These are phyloP conservation scores for Rhyacophila evoluta DNA, from an alignment of 2,888 invertebrate genomes.

Conservation along the genomic window DNA sequence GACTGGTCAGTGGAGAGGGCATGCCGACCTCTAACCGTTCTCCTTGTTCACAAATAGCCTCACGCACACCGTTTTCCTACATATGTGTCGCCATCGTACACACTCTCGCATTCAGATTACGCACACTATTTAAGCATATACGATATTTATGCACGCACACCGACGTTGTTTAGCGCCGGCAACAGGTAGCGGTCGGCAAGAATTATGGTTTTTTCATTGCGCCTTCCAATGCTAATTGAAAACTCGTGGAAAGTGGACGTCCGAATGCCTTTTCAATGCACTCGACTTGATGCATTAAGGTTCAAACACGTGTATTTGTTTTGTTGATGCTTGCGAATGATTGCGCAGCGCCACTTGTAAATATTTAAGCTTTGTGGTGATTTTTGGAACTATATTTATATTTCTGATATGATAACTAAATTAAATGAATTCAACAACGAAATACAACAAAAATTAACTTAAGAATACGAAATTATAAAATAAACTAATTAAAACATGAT, in stretches of 20 bases:
- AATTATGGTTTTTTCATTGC: background rate
- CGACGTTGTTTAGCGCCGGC: background rate
- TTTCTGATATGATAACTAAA: too few species aligned
- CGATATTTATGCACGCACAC: background rate
- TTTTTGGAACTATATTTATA: background rate
- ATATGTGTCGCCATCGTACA: background rate
- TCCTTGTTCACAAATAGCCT: constrained; percentile 6
- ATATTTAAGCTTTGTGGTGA: background rate
- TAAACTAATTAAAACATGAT: too few species aligned
- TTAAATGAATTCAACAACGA: too few species aligned
- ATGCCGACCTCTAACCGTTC: background rate
- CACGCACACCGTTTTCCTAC: background rate
- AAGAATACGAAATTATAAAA: too few species aligned
- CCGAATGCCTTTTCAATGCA: background rate
- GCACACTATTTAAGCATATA: too few species aligned
- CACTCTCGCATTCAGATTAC: background rate
- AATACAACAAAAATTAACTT: too few species aligned
- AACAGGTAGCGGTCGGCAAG: constrained; percentile 18
- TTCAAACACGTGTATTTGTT: background rate
- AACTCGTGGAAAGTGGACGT: background rate
- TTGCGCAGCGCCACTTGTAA: background rate
- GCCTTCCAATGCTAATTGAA: background rate
- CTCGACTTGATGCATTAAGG: background rate
- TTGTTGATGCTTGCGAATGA: background rate
- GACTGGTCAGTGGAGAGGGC: background rate